Base-by-base conservation (phyloP, 1,140 invertebrate genomes). In the Atta colombica region DNA sequence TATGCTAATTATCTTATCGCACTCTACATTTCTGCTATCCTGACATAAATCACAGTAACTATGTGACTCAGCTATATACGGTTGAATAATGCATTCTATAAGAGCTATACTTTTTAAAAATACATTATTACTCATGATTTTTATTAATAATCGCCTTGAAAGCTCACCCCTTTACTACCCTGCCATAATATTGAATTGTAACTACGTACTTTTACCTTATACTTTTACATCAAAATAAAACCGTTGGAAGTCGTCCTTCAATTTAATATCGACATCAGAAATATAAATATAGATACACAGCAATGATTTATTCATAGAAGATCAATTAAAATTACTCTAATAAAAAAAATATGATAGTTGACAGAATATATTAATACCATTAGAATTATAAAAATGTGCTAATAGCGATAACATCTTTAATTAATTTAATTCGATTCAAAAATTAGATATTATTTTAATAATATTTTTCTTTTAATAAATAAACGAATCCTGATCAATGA, bases 141-240 rank as follows among this genome's bases (percentile, higher is more conserved):
- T 69, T 35, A 69, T 25, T 68, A 68, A 45, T 45, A 18, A 39
- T 80, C 49, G 61, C 77, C 63, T 80, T 80, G 77, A 25, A 69
- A 80, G 77, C 49, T 80, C 65, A 31, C 63, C 63, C 49, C 28
- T 80, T 69, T 80, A 80, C 65, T 49, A 69, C 21, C 61, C 8
- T 55, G 31, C 35, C 14, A 49, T 21, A 58, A 60, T 53, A 69
- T 6, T 69, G 31, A 53, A 55, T 39, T 53, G 14, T 80, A 80
- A 80, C 8, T 7, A 35, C 7, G n/a, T 69, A 80, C 63, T 80
- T 80, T 80, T 80, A 80, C 49, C n/a, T 80, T 49, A 55, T 45
- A 45, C 39, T 45, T 45, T 80, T 80, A 69, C 28, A 45, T 80
- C 45, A 18, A 80, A 80, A 80, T 60, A 80, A 35, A 69, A 2